These are phyloP conservation scores for Drosophila subobscura DNA, from an alignment of 1,140 invertebrate genomes.

Conservation along the genomic window DNA sequence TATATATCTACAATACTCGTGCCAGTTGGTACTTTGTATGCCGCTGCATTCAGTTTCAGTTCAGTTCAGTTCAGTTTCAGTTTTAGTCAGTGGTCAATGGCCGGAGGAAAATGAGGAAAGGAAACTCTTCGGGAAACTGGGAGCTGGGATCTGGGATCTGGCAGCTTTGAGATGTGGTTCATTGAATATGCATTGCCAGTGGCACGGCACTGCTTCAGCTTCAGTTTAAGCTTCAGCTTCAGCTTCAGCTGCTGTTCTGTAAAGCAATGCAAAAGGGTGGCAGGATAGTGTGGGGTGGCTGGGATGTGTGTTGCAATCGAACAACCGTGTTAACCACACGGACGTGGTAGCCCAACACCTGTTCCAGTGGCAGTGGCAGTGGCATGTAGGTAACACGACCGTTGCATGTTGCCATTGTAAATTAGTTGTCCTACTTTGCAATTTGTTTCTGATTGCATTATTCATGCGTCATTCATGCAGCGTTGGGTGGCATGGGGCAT, in stretches of 20 bases:
- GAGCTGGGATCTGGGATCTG: too few species aligned
- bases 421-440: constrained; percentile 74
- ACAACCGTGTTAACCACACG: constrained; percentile 36
- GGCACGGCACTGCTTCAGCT: constrained; percentile 15
- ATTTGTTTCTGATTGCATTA: constrained; percentile 71
- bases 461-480: constrained; percentile 49
- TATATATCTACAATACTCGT: too few species aligned
- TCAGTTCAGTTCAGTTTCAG: constrained; percentile 17
- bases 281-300: background rate
- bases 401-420: constrained; percentile 73
- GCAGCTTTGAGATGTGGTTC: constrained; percentile 30
- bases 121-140: background rate
- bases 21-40: too few species aligned
- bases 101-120: constrained; percentile 29
- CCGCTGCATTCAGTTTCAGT: constrained; percentile 27
- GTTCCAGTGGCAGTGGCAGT: constrained; percentile 7
- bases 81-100: constrained; percentile 22
- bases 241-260: constrained; percentile 10
- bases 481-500: constrained; percentile 4
- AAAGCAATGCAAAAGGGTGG: background rate
- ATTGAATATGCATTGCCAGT: constrained; percentile 55
- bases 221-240: background rate
- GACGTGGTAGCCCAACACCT: constrained; percentile 26
- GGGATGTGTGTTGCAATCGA: constrained; percentile 5
- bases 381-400: constrained; percentile 9